Base-by-base conservation (phyloP, 2,797 vertebrate species). In the Helostoma temminkii region DNA sequence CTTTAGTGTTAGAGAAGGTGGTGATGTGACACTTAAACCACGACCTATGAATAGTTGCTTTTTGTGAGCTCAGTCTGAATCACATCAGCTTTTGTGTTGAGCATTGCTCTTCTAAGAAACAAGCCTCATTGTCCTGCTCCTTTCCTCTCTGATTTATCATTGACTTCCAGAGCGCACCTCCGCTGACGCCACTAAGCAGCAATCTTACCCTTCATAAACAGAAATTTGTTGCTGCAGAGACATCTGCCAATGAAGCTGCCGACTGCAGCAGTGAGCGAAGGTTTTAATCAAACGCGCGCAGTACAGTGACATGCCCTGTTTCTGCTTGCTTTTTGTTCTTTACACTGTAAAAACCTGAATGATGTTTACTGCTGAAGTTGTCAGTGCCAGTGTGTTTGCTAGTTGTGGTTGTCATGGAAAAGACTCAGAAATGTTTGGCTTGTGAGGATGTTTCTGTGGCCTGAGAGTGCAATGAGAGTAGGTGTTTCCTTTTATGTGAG, bases 401-500 rank as follows among this genome's bases (percentile, higher is more conserved):
- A 2, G 41, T 82, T 18, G 43, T 19, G 71, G 89, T 92, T 79
- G 87, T 83, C 91, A 89, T 88, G 91, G 92, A 61, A 52, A 82
- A 74, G 59, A 21, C 86, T 83, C 54, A 82, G 86, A 87, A 90
- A 92, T 92, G 90, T 88, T 89, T 88, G 89, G 83, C 82, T 82
- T 62, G 36, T 73, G 86, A 86, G 87, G 88, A 92, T 81, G 87
- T 83, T 74, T 88, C 89, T 85, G 83, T 80, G 83, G 78, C 67
- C 76, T 67, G 65, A 55, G 81, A 89, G 85, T 83, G 76, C 89
- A 89, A 91, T 88, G 88, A 87, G 88, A 88, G 90, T 92, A 90
- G 91, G 91, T 92, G 89, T 91, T 89, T 89, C 80, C 84, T 89
- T 93, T 90, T 91, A 90, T 91, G 82, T 81, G 84, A 18, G 0